Evolutionary conservation across 2,888 invertebrate genomes (phyloP).

Genomic region (Temnothorax ravouxi): DNA sequence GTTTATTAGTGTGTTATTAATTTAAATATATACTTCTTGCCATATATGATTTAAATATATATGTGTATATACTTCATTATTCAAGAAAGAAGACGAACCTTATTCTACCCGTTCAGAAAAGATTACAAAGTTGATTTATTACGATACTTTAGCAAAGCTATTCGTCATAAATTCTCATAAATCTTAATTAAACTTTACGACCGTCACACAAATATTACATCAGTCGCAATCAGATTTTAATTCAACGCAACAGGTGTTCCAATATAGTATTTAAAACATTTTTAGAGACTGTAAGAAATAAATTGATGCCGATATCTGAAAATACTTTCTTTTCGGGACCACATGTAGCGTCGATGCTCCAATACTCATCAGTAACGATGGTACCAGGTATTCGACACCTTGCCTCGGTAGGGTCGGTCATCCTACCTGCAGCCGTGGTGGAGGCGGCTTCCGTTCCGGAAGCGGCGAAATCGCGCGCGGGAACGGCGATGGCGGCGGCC

Average conservation of each 20-base stretch:
- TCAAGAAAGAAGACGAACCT: neutral
- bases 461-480: constrained; percentile 32
- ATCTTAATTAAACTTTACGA: neutral
- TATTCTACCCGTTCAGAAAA: neutral
- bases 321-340: neutral
- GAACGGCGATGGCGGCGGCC: constrained; percentile 22
- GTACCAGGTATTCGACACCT: neutral
- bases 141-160: neutral
- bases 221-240: neutral
- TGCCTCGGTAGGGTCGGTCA: no score
- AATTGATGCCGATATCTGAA: constrained; percentile 8
- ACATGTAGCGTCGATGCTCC: neutral
- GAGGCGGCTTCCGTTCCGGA: constrained; percentile 42
- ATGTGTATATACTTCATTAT: neutral
- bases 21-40: constrained; percentile 10
- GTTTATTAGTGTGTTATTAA: constrained; percentile 2
- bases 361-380: neutral
- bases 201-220: neutral
- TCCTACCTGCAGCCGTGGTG: neutral
- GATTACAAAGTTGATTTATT: neutral
- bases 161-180: neutral
- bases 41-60: neutral
- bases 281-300: neutral
- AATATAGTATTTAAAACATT: constrained; percentile 19
- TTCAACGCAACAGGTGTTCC: constrained; percentile 35